Percentiles rank a stretch among this genome's conserved stretches.
Evolutionary conservation across 2,888 invertebrate genomes (phyloP).

Genomic region (Nomada ferruginata): DNA sequence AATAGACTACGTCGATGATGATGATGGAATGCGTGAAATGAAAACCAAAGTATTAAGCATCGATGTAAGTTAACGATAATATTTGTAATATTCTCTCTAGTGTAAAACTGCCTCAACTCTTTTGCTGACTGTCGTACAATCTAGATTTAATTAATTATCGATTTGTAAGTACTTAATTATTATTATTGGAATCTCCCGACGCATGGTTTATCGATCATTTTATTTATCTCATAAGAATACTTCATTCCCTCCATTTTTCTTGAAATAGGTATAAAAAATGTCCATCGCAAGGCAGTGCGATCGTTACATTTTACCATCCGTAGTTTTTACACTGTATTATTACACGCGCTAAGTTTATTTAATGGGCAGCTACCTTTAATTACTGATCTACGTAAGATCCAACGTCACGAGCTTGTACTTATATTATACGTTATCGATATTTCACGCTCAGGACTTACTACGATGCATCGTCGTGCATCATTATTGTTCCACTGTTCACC

Average conservation of each 20-base stretch:
- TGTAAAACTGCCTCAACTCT: slow-evolving; percentile 58
- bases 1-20: slow-evolving; percentile 43
- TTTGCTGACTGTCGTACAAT: slow-evolving; percentile 63
- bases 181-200: slow-evolving; percentile 37
- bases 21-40: slow-evolving; percentile 58
- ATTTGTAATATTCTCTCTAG: slow-evolving; percentile 44
- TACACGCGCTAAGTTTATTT: slow-evolving; percentile 25
- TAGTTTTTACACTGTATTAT: not conserved
- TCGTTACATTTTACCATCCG: too few species aligned
- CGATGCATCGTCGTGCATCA: slow-evolving; percentile 16
- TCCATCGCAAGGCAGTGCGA: slow-evolving; percentile 9
- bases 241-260: not conserved
- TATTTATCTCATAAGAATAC: too few species aligned
- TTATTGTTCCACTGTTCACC: slow-evolving; percentile 36
- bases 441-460: slow-evolving; percentile 23
- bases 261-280: too few species aligned
- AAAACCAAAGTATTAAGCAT: slow-evolving; percentile 79
- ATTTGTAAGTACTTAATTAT: slow-evolving; percentile 37
- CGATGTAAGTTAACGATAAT: slow-evolving; percentile 64
- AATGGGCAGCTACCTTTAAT: slow-evolving; percentile 40
- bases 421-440: slow-evolving; percentile 7
- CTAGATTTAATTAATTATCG: slow-evolving; percentile 53
- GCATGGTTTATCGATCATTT: slow-evolving; percentile 4
- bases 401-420: slow-evolving; percentile 12
- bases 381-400: slow-evolving; percentile 5